Evolutionary conservation across 1,140 invertebrate genomes (phyloP).

Genomic region (Heterodera carotae): DNA sequence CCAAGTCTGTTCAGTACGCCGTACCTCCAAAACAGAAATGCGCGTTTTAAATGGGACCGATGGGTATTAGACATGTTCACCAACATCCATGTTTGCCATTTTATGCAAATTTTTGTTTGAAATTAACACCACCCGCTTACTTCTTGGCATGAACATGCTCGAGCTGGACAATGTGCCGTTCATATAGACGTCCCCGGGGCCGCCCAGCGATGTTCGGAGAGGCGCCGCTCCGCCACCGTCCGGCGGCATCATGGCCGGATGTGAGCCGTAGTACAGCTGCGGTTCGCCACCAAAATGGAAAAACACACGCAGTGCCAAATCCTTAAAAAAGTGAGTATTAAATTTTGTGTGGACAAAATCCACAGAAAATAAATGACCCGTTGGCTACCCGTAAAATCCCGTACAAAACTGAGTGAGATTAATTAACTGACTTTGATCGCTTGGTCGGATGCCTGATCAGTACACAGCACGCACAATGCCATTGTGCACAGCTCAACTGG

Average conservation of each 20-base stretch:
- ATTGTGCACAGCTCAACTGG: conserved; percentile 39
- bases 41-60: too few species aligned
- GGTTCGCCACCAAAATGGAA: conserved; percentile 43
- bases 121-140: not conserved
- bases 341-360: conserved; percentile 23
- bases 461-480: conserved; percentile 43
- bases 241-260: not conserved
- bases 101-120: too few species aligned
- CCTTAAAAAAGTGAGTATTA: conserved; percentile 29
- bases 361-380: not conserved
- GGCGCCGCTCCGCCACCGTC: not conserved
- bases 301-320: conserved; percentile 42
- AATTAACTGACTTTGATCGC: conserved; percentile 41
- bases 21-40: too few species aligned
- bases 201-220: not conserved
- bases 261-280: conserved; percentile 12
- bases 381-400: too few species aligned
- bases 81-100: too few species aligned
- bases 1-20: too few species aligned
- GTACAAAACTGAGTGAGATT: too few species aligned
- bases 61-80: too few species aligned
- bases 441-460: conserved; percentile 32
- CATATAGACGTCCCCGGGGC: conserved; percentile 24
- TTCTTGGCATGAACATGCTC: conserved; percentile 28
- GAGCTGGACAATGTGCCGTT: conserved; percentile 1